Evolutionary conservation across 37 sponge, comb jelly and placozoan species (phyloP).

Genomic region (Cladorhizidae sp.): DNA sequence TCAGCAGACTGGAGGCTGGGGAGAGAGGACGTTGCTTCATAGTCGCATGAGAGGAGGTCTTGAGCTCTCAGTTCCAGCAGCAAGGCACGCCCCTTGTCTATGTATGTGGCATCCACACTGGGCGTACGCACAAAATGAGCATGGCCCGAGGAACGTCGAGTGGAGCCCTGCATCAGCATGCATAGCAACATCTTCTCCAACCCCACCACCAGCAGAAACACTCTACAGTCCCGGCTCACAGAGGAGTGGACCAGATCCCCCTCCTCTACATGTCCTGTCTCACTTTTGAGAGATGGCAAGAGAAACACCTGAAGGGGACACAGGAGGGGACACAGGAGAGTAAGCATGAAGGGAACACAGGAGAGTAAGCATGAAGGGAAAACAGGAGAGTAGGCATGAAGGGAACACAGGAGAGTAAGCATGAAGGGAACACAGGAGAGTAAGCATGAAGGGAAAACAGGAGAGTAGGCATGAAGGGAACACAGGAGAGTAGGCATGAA

Average conservation of each 20-base stretch:
- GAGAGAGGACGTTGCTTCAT: constrained; percentile 1
- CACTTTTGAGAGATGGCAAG: neutral
- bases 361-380: too few species aligned
- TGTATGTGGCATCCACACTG: constrained; percentile 25
- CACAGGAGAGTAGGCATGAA: too few species aligned
- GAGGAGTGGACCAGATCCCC: neutral
- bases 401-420: too few species aligned
- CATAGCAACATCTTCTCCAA: constrained; percentile 44
- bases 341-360: neutral
- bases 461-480: too few species aligned
- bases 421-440: too few species aligned
- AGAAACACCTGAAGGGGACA: neutral
- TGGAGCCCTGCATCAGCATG: constrained; percentile 28
- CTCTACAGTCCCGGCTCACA: neutral
- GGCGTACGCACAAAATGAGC: neutral
- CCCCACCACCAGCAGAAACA: constrained; percentile 44
- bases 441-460: too few species aligned
- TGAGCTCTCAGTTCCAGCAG: constrained; percentile 33
- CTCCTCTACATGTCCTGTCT: too few species aligned
- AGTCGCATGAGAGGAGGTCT: constrained; percentile 20
- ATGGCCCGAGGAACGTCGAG: neutral
- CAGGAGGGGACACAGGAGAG: too few species aligned
- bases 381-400: too few species aligned
- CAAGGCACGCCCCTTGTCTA: constrained; percentile 34
- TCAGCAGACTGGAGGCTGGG: constrained; percentile 48